Conservation (phyloP, 2,797 vertebrate genomes). For the Takifugu ocellatus region DNA sequence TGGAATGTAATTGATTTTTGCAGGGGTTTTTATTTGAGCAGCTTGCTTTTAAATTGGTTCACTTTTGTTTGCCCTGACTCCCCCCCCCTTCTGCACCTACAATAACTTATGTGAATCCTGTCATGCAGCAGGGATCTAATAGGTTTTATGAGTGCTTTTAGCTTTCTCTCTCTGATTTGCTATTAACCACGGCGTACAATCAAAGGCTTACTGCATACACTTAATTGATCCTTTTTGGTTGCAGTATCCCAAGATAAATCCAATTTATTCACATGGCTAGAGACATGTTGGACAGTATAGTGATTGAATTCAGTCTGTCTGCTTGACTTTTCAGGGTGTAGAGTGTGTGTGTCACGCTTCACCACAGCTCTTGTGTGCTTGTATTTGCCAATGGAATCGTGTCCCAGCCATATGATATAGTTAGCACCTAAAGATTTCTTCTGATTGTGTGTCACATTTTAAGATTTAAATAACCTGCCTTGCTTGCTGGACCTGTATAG, state of each 20-base stretch:
- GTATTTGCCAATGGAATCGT: conserved; percentile 1
- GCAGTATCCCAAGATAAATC: conserved; percentile 43
- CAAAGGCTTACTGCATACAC: conserved; percentile 38
- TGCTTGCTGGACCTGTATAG: background rate
- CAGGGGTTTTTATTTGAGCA: conserved; percentile 40
- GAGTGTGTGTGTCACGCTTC: background rate
- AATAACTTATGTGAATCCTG: conserved; percentile 32
- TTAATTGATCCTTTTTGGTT: conserved; percentile 62
- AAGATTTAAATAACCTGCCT: background rate
- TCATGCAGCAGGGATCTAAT: conserved; percentile 35
- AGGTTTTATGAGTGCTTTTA: conserved; percentile 50
- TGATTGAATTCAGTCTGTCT: conserved; percentile 5
- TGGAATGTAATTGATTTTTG: conserved; percentile 47
- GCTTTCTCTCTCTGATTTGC: conserved; percentile 25
- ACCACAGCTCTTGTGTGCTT: conserved; percentile 13
- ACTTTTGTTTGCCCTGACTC: conserved; percentile 32
- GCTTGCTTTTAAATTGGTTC: conserved; percentile 46
- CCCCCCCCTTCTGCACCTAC: conserved; percentile 12
- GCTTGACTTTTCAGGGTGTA: background rate
- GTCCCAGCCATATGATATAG: conserved; percentile 7
- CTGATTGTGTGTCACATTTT: background rate
- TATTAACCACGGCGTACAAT: conserved; percentile 20
- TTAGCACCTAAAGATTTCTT: background rate
- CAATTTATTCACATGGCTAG: conserved; percentile 25
- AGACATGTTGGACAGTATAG: background rate